phyloP scores from a whole-genome alignment of 2,113 vertebrate species.

The Amia ocellicauda region DNA sequence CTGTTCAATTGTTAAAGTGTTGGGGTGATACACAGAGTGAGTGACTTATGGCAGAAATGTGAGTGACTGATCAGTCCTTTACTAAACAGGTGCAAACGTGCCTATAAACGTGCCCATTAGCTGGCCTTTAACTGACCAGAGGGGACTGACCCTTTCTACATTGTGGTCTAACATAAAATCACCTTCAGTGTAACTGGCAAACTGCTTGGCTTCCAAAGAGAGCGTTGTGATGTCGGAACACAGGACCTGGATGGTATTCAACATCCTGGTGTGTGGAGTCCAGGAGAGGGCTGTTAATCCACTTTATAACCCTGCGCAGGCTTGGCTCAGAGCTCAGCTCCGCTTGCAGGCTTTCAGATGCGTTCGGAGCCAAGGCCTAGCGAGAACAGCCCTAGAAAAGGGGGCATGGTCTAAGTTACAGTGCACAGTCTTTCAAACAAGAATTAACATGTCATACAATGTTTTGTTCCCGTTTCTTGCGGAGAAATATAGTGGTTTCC shows the following conservation, averaged over 20 bases:
- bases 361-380: constrained; percentile 36
- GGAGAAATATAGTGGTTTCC: not conserved
- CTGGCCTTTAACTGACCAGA: constrained; percentile 1
- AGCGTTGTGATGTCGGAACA: constrained; percentile 73
- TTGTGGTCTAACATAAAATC: constrained; percentile 25
- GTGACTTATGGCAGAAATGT: too few species aligned
- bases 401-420: constrained; percentile 34
- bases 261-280: constrained; percentile 70
- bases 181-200: constrained; percentile 73
- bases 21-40: too few species aligned
- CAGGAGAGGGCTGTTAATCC: constrained; percentile 52
- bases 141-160: not conserved
- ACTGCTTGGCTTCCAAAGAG: constrained; percentile 71
- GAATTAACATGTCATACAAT: constrained; percentile 20
- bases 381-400: constrained; percentile 70
- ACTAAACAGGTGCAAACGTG: too few species aligned
- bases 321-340: constrained; percentile 55
- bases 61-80: too few species aligned
- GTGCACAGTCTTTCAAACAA: constrained; percentile 25
- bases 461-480: too few species aligned
- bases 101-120: not conserved
- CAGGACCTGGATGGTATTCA: constrained; percentile 72
- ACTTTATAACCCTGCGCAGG: constrained; percentile 39
- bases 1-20: too few species aligned
- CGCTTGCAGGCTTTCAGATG: constrained; percentile 55